Evolutionary conservation across 2,888 invertebrate species (phyloP).

Genomic region (Metacarcinus magister): DNA sequence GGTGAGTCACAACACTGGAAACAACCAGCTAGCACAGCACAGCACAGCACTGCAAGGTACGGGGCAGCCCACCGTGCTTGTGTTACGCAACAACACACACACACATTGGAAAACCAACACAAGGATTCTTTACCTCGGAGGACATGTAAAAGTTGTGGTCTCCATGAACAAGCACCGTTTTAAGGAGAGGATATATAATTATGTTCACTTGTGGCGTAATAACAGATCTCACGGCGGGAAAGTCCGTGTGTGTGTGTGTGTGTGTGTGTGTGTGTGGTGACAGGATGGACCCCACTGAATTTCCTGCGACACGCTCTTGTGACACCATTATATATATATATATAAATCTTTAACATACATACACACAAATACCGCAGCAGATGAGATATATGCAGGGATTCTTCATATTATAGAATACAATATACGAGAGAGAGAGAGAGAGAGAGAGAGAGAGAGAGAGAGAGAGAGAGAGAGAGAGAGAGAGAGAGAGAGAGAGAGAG

Average conservation of each 20-base stretch:
- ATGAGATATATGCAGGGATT: background rate
- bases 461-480: slow-evolving; percentile 14
- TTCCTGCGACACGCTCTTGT: background rate
- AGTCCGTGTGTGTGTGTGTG: slow-evolving; percentile 29
- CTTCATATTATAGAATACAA: background rate
- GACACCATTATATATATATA: slow-evolving; percentile 19
- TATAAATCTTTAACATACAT: background rate
- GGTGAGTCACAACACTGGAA: background rate
- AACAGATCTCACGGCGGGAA: no score
- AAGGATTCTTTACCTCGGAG: no score
- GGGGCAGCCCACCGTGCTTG: no score
- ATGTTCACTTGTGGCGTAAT: no score
- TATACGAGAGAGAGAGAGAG: slow-evolving; percentile 26
- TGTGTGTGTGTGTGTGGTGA: background rate
- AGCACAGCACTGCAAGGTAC: no score
- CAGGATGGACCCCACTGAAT: background rate
- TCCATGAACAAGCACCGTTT: no score
- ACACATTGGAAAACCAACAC: no score
- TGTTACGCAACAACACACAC: no score
- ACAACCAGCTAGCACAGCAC: no score
- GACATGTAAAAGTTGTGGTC: no score
- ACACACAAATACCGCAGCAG: background rate
- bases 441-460: slow-evolving; percentile 21
- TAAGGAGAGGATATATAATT: no score
- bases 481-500: background rate